Evolutionary conservation across 1,140 invertebrate genomes (phyloP), one percentile per base, ranked within the genome.

Genomic region (Sitodiplosis mosellana): DNA sequence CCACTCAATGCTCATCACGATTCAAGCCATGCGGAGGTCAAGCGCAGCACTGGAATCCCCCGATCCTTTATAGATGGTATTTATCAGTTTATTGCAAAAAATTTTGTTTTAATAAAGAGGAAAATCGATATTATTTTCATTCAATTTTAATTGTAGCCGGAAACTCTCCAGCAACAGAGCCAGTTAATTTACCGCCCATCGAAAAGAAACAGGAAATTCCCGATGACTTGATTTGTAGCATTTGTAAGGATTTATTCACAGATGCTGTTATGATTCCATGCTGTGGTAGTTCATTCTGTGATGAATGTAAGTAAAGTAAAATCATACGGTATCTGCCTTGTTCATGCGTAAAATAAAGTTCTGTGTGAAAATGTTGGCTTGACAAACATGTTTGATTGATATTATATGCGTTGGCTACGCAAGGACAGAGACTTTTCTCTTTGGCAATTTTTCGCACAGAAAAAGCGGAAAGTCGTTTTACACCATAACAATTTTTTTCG

Each of bases 201-300:
- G 72, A 75, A 52, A 70, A 74, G 48, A 78, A 81, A 57, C 76
- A 81, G 8, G 76, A 82, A 58, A 85, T 95, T 49, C 92, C 91
- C 1, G 82, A 88, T 52, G 91, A 96, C 61, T 67, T 96, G 21
- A 67, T 89, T 36, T 98, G 94, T 66, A 82, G 76, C 36, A 76
- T 97, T 34, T 98, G 94, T 66, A 78, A 87, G 46, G 88, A 95
- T 66, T 66, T 97, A n/a, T 72, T 97, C 46, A 81, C 81, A 0
- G 93, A 98, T 70, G 92, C 93, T 47, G 90, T 97, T 12, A 83
- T 96, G 74, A 92, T 93, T 62, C 88, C 89, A 1, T 98, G 94
- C 60, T 99, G 93, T 67, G 92, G 90, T 15, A 90, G 90, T 64
- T 94, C 90, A 20, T 97, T 93, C 68, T 99, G 94, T 70, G 93